A percentile compares a stretch with the other conserved stretches of the same genome.
phyloP scores from a whole-genome alignment of 2,888 invertebrate genomes.

The Tetramorium bicarinatum region DNA sequence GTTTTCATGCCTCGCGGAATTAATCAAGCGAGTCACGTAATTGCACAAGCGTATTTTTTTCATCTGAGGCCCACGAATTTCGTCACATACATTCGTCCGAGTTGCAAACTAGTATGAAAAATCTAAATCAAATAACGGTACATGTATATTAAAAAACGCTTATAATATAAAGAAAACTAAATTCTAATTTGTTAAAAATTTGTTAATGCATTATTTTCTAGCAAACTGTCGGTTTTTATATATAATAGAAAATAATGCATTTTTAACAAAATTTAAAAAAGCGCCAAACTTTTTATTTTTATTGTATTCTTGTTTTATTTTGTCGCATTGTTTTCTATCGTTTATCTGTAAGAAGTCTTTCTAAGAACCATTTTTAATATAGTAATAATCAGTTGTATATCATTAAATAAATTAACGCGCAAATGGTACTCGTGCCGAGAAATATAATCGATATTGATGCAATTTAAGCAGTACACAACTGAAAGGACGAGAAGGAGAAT shows the following conservation, averaged over 20 bases:
- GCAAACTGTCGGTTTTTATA: background rate
- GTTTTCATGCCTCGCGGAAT: conserved; percentile 35
- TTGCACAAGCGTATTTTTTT: background rate
- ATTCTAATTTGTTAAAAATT: background rate
- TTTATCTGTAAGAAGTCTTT: background rate
- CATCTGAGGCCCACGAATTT: background rate
- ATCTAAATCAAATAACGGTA: background rate
- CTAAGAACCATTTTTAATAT: background rate
- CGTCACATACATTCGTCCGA: background rate
- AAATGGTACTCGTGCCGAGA: background rate
- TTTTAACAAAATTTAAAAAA: background rate
- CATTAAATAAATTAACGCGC: background rate
- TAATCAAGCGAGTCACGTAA: conserved; percentile 23
- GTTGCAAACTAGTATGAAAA: background rate
- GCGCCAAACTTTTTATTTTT: background rate
- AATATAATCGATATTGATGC: background rate
- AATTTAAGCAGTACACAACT: background rate
- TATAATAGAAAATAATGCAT: background rate
- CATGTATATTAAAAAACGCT: background rate
- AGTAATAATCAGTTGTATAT: background rate
- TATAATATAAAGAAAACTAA: background rate
- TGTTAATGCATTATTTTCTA: too few relatives aligned
- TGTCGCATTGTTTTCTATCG: background rate
- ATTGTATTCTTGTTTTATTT: background rate
- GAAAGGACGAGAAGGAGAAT: background rate